These are phyloP conservation scores for Homarus gammarus DNA, from an alignment of 2,888 invertebrate species.

Conservation along the genomic window DNA sequence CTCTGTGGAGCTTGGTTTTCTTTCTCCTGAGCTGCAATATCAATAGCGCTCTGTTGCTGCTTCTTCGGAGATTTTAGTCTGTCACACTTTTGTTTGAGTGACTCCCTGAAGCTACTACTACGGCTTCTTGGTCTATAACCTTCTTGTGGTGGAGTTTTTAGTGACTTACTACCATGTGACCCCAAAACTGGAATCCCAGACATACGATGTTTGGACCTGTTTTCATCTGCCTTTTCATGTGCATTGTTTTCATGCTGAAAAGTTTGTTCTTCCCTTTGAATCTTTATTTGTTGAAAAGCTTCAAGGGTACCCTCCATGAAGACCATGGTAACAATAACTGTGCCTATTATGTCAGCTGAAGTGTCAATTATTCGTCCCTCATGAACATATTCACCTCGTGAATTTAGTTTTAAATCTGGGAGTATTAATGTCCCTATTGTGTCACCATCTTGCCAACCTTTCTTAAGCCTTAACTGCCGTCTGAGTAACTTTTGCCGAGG, in stretches of 20 bases:
- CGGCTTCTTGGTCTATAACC: conserved; percentile 36
- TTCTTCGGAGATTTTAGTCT: conserved; percentile 50
- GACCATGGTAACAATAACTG: conserved; percentile 58
- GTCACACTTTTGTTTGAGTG: conserved; percentile 47
- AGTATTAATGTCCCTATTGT: conserved; percentile 54
- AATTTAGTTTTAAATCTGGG: conserved; percentile 54
- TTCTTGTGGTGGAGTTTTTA: conserved; percentile 36
- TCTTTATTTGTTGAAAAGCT: conserved; percentile 55
- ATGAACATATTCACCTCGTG: conserved; percentile 58
- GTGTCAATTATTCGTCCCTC: conserved; percentile 58
- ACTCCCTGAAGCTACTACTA: conserved; percentile 56
- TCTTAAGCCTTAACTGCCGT: conserved; percentile 52
- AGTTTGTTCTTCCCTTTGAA: conserved; percentile 36
- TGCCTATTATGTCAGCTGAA: conserved; percentile 54
- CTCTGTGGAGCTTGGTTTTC: conserved; percentile 38
- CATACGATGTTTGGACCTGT: neutral
- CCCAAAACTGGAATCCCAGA: conserved; percentile 55
- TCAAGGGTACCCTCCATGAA: conserved; percentile 55
- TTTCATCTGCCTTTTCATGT: conserved; percentile 31
- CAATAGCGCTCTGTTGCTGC: neutral
- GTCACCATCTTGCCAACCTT: conserved; percentile 66
- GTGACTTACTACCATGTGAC: conserved; percentile 14
- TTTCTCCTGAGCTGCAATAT: conserved; percentile 17
- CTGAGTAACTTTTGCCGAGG: conserved; percentile 54
- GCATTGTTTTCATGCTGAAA: conserved; percentile 4